phyloP scores from a whole-genome alignment of 2,797 vertebrate genomes.

The Cygnus olor region DNA sequence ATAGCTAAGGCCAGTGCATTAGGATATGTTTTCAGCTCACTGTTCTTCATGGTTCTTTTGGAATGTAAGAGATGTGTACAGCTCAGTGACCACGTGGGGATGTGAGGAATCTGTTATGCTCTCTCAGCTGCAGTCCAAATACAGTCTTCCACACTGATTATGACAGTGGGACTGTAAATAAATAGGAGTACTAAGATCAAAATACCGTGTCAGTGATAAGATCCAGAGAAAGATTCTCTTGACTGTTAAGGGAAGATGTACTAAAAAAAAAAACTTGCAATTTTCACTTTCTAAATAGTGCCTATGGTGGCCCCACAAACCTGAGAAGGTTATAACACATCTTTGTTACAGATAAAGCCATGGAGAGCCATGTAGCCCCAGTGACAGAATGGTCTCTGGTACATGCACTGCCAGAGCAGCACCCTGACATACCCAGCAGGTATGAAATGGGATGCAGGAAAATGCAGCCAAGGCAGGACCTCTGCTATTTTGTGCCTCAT shows the following conservation, averaged over 20 bases:
- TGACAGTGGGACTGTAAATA: background rate
- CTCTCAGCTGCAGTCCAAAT: slow-evolving; percentile 14
- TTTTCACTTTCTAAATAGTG: background rate
- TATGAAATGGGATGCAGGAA: background rate
- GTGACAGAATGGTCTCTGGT: background rate
- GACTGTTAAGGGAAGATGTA: background rate
- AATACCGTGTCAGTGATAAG: background rate
- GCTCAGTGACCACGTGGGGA: background rate
- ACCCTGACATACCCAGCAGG: background rate
- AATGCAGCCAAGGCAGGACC: background rate
- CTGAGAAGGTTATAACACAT: background rate
- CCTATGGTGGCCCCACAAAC: background rate
- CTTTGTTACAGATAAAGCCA: background rate
- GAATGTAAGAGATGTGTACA: slow-evolving; percentile 10
- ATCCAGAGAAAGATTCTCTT: background rate
- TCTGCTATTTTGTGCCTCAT: background rate
- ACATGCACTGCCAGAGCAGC: background rate
- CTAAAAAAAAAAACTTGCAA: background rate
- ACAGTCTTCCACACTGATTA: slow-evolving; percentile 2
- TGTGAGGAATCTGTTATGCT: slow-evolving; percentile 12
- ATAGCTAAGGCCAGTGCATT: slow-evolving; percentile 25
- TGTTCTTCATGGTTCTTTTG: slow-evolving; percentile 38
- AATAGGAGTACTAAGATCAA: background rate
- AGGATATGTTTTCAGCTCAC: slow-evolving; percentile 52
- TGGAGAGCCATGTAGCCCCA: background rate